Conservation (phyloP, 2,888 invertebrate genomes). For the Agelastica alni region DNA sequence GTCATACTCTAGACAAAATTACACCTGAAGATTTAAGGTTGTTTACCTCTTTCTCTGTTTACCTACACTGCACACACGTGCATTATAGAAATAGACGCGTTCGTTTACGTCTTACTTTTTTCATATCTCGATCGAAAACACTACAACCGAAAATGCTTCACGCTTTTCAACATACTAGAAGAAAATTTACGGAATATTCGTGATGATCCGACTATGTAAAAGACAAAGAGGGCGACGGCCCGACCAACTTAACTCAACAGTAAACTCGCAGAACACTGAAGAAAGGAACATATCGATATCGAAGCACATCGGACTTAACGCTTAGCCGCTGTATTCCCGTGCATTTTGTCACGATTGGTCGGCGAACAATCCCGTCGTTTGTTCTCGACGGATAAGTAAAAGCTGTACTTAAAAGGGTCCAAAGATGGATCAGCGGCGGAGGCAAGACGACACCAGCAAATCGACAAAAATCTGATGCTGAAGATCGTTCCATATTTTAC, state of each 20-base stretch:
- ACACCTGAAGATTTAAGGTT: slow-evolving; percentile 31
- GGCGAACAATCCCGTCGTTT: slow-evolving; percentile 31
- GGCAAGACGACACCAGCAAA: no score
- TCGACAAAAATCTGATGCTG: no score
- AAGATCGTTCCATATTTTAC: no score
- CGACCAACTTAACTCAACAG: slow-evolving; percentile 20
- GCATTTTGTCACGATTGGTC: slow-evolving; percentile 11
- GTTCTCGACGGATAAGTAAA: slow-evolving; percentile 28
- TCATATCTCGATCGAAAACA: slow-evolving; percentile 21
- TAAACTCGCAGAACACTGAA: slow-evolving; percentile 14
- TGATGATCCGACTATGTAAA: slow-evolving; percentile 25
- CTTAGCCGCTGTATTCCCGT: slow-evolving; percentile 3
- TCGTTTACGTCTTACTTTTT: slow-evolving; percentile 26
- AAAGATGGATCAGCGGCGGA: slow-evolving; percentile 25
- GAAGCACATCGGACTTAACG: no score
- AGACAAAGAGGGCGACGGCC: slow-evolving; percentile 33
- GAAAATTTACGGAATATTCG: slow-evolving; percentile 9
- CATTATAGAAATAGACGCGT: slow-evolving; percentile 30
- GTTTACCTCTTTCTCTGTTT: slow-evolving; percentile 39
- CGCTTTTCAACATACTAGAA: slow-evolving; percentile 13
- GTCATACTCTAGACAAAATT: no score
- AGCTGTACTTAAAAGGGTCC: slow-evolving; percentile 30
- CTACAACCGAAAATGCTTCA: slow-evolving; percentile 11
- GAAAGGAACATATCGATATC: background rate
- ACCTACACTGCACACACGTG: slow-evolving; percentile 39